phyloP scores from a whole-genome alignment of 2,113 vertebrate species.

The Misgurnus anguillicaudatus region DNA sequence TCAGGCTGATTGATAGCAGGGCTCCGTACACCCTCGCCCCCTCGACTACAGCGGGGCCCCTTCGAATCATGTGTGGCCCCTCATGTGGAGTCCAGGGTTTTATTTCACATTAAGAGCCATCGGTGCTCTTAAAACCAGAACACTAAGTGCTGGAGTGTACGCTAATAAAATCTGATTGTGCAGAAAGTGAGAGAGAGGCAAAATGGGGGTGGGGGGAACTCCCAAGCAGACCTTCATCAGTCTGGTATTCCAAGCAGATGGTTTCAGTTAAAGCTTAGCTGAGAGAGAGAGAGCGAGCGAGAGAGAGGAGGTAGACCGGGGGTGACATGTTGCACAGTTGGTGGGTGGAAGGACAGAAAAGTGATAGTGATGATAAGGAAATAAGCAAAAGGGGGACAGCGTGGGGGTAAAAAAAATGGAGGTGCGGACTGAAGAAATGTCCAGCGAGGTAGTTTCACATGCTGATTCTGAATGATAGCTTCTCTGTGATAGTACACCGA shows the following conservation, averaged over 20 bases:
- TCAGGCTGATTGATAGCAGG: slow-evolving; percentile 54
- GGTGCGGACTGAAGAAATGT: neutral
- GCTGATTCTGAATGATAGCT: neutral
- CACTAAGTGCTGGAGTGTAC: slow-evolving; percentile 71
- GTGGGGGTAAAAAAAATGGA: neutral
- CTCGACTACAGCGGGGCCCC: slow-evolving; percentile 34
- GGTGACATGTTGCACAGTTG: slow-evolving; percentile 2
- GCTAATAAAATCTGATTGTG: slow-evolving; percentile 81
- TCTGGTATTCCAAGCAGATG: slow-evolving; percentile 84
- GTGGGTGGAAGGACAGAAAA: slow-evolving; percentile 32
- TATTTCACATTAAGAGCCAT: slow-evolving; percentile 71
- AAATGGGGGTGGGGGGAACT: slow-evolving; percentile 48
- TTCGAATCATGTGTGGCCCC: slow-evolving; percentile 52
- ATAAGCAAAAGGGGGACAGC: slow-evolving; percentile 51
- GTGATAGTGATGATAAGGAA: slow-evolving; percentile 47
- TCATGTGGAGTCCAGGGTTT: slow-evolving; percentile 60
- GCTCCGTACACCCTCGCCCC: slow-evolving; percentile 29
- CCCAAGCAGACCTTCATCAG: slow-evolving; percentile 79
- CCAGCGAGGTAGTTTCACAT: neutral
- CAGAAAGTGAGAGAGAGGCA: slow-evolving; percentile 32
- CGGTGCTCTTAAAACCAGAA: slow-evolving; percentile 71
- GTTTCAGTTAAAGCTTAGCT: slow-evolving; percentile 79
- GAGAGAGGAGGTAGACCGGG: slow-evolving; percentile 15
- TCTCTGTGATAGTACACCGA: neutral
- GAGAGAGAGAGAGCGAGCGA: slow-evolving; percentile 57